phyloP scores from a whole-genome alignment of 1,140 invertebrate genomes.

The Neomicropteryx cornuta region DNA sequence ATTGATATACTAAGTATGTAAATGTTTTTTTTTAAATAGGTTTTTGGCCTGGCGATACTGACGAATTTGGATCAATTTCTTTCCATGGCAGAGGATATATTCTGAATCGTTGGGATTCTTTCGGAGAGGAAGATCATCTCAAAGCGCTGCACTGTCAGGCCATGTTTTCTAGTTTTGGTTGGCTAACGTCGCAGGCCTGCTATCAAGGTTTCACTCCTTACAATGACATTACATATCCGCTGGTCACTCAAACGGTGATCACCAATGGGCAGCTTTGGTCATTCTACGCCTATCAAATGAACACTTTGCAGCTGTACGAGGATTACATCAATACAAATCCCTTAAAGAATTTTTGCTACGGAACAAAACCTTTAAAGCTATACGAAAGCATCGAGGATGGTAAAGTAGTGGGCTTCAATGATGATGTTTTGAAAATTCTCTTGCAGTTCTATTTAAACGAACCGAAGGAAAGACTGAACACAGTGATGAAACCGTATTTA shows the following conservation, averaged over 20 bases:
- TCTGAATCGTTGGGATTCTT: slow-evolving; percentile 27
- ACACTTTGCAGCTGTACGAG: slow-evolving; percentile 60
- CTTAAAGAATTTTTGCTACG: slow-evolving; percentile 71
- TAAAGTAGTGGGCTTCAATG: slow-evolving; percentile 69
- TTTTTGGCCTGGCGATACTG: slow-evolving; percentile 65
- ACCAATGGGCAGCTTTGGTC: slow-evolving; percentile 76
- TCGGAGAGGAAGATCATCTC: slow-evolving; percentile 38
- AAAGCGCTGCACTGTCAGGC: slow-evolving; percentile 59
- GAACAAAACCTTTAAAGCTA: slow-evolving; percentile 56
- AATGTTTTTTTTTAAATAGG: slow-evolving; percentile 38
- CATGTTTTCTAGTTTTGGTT: slow-evolving; percentile 65
- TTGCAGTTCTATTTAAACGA: slow-evolving; percentile 64
- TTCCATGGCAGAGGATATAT: slow-evolving; percentile 54
- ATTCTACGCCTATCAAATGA: slow-evolving; percentile 81
- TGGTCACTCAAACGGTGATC: slow-evolving; percentile 72
- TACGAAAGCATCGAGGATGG: slow-evolving; percentile 61
- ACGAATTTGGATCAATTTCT: slow-evolving; percentile 66
- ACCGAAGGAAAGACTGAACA: slow-evolving; percentile 46
- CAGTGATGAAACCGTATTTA: slow-evolving; percentile 66
- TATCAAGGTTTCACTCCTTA: slow-evolving; percentile 82
- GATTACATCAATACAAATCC: slow-evolving; percentile 50
- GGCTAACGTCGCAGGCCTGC: slow-evolving; percentile 69
- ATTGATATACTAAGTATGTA: slow-evolving; percentile 1
- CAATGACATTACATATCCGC: slow-evolving; percentile 79
- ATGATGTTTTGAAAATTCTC: slow-evolving; percentile 61